Base-by-base conservation (phyloP, 2,113 vertebrate species). In the Petroica traversi region DNA sequence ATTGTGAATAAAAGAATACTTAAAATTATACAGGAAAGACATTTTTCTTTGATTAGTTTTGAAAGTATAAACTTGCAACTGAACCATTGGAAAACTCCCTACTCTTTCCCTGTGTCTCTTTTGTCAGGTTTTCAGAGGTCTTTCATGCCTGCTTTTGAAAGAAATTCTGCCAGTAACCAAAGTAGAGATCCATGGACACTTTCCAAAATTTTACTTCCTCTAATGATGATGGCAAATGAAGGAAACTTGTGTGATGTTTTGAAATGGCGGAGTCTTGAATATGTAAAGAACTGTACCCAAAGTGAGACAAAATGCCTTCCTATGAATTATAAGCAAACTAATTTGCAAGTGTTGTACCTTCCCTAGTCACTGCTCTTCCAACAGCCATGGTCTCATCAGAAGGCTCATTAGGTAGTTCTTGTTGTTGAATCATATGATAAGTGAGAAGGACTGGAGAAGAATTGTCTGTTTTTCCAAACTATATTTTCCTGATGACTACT, bases 251-350 rank as follows among this genome's bases (percentile, higher is more conserved):
- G 41, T 81, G 29, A 29, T 17, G 4, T 52, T 88, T 88, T 66
- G 49, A 93, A 94, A 20, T 67, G 10, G 5, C 10, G 89, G 74
- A 81, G n/a, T 52, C 34, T 92, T 92, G 67, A 88, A 78, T 92
- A 63, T 36, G 28, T 14, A 61, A 69, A 69, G 8, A 74, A 15
- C 8, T n/a, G 4, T 33, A 5, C 26, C 43, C 5, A 63, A 79
- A 49, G 15, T 18, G 6, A 63, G 38, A 33, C 8, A 64, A 93
- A 66, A 84, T 34, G 0, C 19, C 7, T 83, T 86, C 22, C 17
- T 49, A 15, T 57, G 48, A 68, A 40, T 51, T 43, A 9, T 14
- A 20, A 0, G 0, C 2, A 49, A 88, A 74, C 4, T 3, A 31
- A 6, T 38, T 62, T 82, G 16, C 23, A 40, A 46, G 8, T 64